Base-by-base conservation (phyloP, 1,140 invertebrate genomes). In the Thereuonema tuberculata region DNA sequence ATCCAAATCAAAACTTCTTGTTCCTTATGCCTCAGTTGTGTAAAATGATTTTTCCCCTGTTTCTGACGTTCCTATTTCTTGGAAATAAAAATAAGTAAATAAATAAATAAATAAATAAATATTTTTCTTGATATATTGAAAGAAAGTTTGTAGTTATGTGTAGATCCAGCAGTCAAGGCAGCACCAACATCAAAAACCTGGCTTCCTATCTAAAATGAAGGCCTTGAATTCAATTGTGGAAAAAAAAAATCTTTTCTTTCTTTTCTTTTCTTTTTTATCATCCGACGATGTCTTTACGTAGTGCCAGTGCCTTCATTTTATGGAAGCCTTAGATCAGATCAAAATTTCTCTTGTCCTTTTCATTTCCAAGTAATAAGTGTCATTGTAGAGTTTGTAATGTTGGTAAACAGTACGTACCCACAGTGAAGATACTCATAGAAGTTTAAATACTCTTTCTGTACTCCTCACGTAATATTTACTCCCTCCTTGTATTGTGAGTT, bases 251-350 rank as follows among this genome's bases (percentile, higher is more conserved):
- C 17, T 37, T 5, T 9, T 37, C 17, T 37, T 9, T 37, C 5
- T 37, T 37, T 37, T 37, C 31, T 37, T 37, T 37, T 37, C 17
- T 5, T 17, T 9, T 37, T 17, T 37, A 9, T 37, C 17, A 37
- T 37, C 17, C 48, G 21, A 12, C 48, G 48, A 50, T 50, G 48
- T n/a, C n/a, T 5, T 50, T 50, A 20, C 48, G 48, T 50, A 21
- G 48, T 50, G 48, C 48, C 48, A 50, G 48, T 50, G 48, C 48
- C 48, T 50, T 50, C 48, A 50, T 50, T 50, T 50, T 50, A 5
- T 5, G 21, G 48, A 20, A 50, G 21, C 5, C 48, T 21, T 50
- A 14, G 21, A 21, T 50, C 48, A 50, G 48, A 50, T 50, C 48
- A 50, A 50, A 50, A 50, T 50, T 50, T 37, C 31, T 37, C 17